Percentiles rank a stretch among this genome's conserved stretches.
phyloP scores from a whole-genome alignment of 2,888 invertebrate genomes.

The Allophyes oxyacanthae region DNA sequence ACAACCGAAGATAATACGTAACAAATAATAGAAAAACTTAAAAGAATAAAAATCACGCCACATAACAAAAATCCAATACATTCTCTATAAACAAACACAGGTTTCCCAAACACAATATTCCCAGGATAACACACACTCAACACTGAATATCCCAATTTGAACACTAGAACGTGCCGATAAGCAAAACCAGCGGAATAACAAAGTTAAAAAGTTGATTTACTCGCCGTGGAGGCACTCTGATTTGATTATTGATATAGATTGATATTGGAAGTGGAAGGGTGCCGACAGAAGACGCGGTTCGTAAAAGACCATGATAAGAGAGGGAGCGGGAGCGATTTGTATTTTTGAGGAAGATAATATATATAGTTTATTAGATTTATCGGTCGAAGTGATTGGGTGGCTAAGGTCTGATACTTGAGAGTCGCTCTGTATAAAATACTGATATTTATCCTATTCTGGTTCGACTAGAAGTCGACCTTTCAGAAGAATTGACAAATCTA shows the following conservation, averaged over 20 bases:
- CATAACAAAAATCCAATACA: too few relatives aligned
- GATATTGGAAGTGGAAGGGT: slow-evolving; percentile 71
- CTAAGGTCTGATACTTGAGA: neutral
- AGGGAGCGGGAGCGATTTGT: slow-evolving; percentile 39
- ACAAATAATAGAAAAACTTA: too few relatives aligned
- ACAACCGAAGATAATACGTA: too few relatives aligned
- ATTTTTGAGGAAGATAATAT: neutral
- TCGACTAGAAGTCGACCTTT: too few relatives aligned
- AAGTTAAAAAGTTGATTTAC: slow-evolving; percentile 66
- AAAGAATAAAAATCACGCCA: too few relatives aligned
- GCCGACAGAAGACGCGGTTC: slow-evolving; percentile 53
- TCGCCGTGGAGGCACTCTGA: slow-evolving; percentile 53
- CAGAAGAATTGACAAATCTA: too few relatives aligned
- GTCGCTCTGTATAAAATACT: too few relatives aligned
- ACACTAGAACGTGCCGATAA: slow-evolving; percentile 20
- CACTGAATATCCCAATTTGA: slow-evolving; percentile 21
- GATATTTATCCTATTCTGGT: too few relatives aligned
- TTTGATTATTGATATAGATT: slow-evolving; percentile 80
- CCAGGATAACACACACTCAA: neutral
- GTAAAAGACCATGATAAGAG: slow-evolving; percentile 31
- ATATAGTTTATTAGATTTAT: neutral
- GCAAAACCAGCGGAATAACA: slow-evolving; percentile 45
- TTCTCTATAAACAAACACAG: neutral
- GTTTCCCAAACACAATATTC: neutral
- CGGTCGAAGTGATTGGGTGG: neutral